A percentile compares a stretch with the other conserved stretches of the same genome.
Evolutionary conservation across 2,888 invertebrate genomes (phyloP).

Genomic region (Dynastes hyllus): DNA sequence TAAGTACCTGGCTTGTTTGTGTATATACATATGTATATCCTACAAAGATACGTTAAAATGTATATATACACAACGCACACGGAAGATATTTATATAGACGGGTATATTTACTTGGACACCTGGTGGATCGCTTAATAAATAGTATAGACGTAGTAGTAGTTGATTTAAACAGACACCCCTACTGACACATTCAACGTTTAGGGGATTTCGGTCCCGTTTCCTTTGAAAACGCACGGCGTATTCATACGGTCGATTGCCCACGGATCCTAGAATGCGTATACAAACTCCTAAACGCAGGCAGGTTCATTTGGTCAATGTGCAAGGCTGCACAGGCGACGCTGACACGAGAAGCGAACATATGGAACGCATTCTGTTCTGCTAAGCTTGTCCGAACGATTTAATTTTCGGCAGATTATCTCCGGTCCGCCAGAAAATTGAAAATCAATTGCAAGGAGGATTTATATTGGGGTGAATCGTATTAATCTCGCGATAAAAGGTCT

Average conservation of each 20-base stretch:
- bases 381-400: constrained; percentile 56
- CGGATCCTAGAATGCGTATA: constrained; percentile 58
- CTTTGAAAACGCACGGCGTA: constrained; percentile 57
- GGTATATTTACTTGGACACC: constrained; percentile 57
- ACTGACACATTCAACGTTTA: constrained; percentile 57
- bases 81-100: constrained; percentile 19
- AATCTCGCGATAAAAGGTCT: not conserved
- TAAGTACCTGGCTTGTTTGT: constrained; percentile 38
- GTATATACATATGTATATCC: not conserved
- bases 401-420: constrained; percentile 55
- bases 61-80: not conserved
- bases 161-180: constrained; percentile 61
- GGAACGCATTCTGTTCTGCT: constrained; percentile 51
- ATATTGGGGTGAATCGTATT: constrained; percentile 1
- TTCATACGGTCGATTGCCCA: constrained; percentile 56
- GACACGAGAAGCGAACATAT: constrained; percentile 18
- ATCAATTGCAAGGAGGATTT: constrained; percentile 15
- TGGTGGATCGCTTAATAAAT: constrained; percentile 60
- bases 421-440: constrained; percentile 54
- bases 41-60: not conserved
- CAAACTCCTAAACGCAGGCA: constrained; percentile 57
- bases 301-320: constrained; percentile 60
- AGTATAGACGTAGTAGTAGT: constrained; percentile 44
- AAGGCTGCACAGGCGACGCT: constrained; percentile 53
- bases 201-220: constrained; percentile 58